A percentile compares a stretch with the other conserved stretches of the same genome.
phyloP scores from a whole-genome alignment of 2,888 invertebrate species.

The Cataglyphis altisquamis region DNA sequence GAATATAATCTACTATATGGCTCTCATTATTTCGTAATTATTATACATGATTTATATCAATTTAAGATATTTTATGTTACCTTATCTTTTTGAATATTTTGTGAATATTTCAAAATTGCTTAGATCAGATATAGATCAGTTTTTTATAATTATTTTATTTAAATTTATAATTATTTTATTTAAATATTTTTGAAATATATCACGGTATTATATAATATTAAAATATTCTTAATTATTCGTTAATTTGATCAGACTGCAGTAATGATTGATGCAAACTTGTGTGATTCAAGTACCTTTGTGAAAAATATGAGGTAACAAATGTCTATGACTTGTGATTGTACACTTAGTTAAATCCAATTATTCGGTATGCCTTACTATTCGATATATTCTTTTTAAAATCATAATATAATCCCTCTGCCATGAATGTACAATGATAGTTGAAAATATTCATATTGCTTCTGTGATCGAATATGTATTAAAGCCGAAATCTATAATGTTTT shows the following conservation, averaged over 20 bases:
- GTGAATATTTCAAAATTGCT: slow-evolving; percentile 63
- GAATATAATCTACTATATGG: slow-evolving; percentile 48
- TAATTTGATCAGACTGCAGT: neutral
- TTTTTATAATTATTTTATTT: neutral
- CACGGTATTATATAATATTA: neutral
- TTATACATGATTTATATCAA: slow-evolving; percentile 53
- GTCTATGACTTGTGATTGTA: slow-evolving; percentile 72
- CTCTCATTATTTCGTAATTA: slow-evolving; percentile 58
- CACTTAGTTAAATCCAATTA: slow-evolving; percentile 61
- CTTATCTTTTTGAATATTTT: slow-evolving; percentile 20
- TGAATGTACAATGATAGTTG: neutral
- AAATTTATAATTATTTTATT: neutral
- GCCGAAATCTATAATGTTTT: neutral
- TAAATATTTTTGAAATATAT: neutral
- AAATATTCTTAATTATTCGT: neutral
- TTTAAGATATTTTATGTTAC: slow-evolving; percentile 61
- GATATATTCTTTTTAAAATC: neutral
- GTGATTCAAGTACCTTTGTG: slow-evolving; percentile 66
- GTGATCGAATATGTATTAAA: neutral
- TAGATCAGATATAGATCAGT: slow-evolving; percentile 51
- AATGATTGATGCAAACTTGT: neutral
- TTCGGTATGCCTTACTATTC: slow-evolving; percentile 49
- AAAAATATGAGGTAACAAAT: slow-evolving; percentile 77
- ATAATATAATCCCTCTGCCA: neutral
- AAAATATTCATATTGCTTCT: neutral